Evolutionary conservation across 2,888 invertebrate genomes (phyloP).

Genomic region (Leucoma salicis): DNA sequence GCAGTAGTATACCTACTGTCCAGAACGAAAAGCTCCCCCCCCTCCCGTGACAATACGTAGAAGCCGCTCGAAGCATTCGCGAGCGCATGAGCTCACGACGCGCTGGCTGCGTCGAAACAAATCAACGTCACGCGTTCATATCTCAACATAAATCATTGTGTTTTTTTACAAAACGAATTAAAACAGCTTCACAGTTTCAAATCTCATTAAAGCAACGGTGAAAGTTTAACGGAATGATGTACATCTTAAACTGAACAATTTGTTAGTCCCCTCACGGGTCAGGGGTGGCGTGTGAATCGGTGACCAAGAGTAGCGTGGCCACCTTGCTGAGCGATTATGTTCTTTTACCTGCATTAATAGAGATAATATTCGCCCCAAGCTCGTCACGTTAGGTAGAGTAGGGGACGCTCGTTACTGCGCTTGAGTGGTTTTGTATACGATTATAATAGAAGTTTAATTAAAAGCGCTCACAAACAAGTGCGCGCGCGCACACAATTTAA

Average conservation of each 20-base stretch:
- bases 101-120: constrained; percentile 17
- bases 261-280: constrained; percentile 34
- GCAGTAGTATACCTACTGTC: too few species aligned
- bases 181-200: constrained; percentile 32
- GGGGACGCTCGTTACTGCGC: constrained; percentile 26
- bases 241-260: constrained; percentile 31
- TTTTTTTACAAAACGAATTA: constrained; percentile 28
- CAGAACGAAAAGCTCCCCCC: too few species aligned
- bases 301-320: too few species aligned
- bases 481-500: constrained; percentile 29
- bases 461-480: constrained; percentile 29
- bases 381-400: too few species aligned
- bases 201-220: constrained; percentile 24
- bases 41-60: too few species aligned
- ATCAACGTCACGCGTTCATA: constrained; percentile 24
- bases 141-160: constrained; percentile 23
- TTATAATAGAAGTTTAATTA: constrained; percentile 44
- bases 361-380: too few species aligned
- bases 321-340: too few species aligned
- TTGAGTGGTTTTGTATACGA: constrained; percentile 22
- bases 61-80: too few species aligned
- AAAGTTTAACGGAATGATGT: constrained; percentile 31
- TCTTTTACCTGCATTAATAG: too few species aligned
- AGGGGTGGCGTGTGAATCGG: constrained; percentile 41
- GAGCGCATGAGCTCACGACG: too few species aligned